These are phyloP conservation scores for Tychaedon coryphoeus DNA, from an alignment of 2,113 vertebrate species.

Conservation along the genomic window DNA sequence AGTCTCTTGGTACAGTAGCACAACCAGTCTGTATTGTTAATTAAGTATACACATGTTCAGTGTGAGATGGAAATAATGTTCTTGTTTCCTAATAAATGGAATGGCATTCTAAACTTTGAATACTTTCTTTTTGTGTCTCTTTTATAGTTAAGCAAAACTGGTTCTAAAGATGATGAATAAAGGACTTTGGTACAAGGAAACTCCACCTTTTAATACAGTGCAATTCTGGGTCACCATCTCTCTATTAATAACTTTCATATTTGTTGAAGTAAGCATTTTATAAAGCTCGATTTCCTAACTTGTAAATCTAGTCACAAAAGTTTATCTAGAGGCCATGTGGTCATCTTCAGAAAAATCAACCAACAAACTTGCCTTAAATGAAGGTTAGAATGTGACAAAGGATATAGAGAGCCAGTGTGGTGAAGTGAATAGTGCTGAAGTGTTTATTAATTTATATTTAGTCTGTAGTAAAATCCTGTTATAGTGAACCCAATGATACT, in stretches of 20 bases:
- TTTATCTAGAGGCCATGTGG: constrained; percentile 44
- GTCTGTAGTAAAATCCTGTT: constrained; percentile 50
- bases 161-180: constrained; percentile 91
- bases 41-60: not conserved
- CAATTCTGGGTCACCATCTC: constrained; percentile 56
- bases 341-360: constrained; percentile 16
- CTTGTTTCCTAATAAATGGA: constrained; percentile 42
- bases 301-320: not conserved
- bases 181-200: constrained; percentile 50
- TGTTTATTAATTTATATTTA: constrained; percentile 56
- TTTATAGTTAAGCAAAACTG: constrained; percentile 92
- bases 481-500: constrained; percentile 24
- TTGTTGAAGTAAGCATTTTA: constrained; percentile 66
- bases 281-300: constrained; percentile 61
- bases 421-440: constrained; percentile 19
- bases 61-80: constrained; percentile 22
- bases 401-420: not conserved
- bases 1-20: not conserved
- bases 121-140: constrained; percentile 65
- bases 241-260: constrained; percentile 35
- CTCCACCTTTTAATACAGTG: constrained; percentile 51
- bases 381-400: constrained; percentile 56
- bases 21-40: not conserved
- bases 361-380: constrained; percentile 71
- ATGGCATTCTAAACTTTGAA: constrained; percentile 15